A percentile compares a stretch with the other conserved stretches of the same genome.
Conservation (phyloP, 2,113 vertebrate species). For the Hucho hucho region DNA sequence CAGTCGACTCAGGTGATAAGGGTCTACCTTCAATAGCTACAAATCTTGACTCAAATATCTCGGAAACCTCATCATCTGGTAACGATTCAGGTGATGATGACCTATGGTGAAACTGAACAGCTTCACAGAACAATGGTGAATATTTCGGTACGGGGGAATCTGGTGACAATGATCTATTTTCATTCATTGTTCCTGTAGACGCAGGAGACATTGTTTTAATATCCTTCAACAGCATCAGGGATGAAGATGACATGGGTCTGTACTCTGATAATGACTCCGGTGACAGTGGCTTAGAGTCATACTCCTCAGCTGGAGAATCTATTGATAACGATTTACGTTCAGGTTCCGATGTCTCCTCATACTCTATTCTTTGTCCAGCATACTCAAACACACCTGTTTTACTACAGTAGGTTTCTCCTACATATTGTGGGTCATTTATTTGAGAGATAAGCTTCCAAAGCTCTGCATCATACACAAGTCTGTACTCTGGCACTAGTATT, state of each 20-base stretch:
- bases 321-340: not conserved
- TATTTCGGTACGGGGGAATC: conserved; percentile 42
- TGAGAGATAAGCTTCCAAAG: conserved; percentile 50
- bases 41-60: not conserved
- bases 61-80: conserved; percentile 19
- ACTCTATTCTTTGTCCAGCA: not conserved
- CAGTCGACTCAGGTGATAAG: conserved; percentile 28
- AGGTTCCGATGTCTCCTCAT: not conserved
- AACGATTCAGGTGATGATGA: conserved; percentile 13
- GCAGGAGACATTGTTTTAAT: conserved; percentile 14
- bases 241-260: not conserved
- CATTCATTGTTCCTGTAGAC: conserved; percentile 15
- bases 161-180: conserved; percentile 22
- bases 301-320: not conserved
- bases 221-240: not conserved
- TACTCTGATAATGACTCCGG: conserved; percentile 1
- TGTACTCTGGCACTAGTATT: conserved; percentile 30
- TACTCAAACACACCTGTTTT: conserved; percentile 36
- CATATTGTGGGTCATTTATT: conserved; percentile 61
- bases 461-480: conserved; percentile 29
- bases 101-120: not conserved
- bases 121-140: not conserved
- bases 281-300: conserved; percentile 29
- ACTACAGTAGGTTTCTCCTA: conserved; percentile 42
- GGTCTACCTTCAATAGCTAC: conserved; percentile 21